These are phyloP conservation scores for Polyommatus icarus DNA, from an alignment of 2,888 invertebrate species.

Conservation along the genomic window DNA sequence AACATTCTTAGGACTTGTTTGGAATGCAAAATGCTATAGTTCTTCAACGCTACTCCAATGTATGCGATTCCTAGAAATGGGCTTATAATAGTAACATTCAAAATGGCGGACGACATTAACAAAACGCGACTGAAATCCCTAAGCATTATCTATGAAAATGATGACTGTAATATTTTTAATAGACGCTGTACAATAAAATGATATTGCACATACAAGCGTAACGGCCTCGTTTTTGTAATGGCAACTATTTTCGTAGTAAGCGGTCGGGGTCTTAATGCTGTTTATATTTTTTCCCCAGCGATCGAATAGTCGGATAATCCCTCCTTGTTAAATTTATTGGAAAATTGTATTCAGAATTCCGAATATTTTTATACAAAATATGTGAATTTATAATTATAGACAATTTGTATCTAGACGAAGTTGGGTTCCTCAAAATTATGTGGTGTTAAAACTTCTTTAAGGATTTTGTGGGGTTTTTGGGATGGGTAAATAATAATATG, in stretches of 20 bases:
- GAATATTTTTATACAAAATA: constrained; percentile 32
- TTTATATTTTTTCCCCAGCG: constrained; percentile 52
- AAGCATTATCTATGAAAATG: constrained; percentile 8
- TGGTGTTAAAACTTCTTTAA: too few species aligned
- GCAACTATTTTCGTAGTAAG: constrained; percentile 32
- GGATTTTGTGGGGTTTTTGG: too few species aligned
- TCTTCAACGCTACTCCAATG: background rate
- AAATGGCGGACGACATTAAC: constrained; percentile 15
- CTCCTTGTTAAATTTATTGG: constrained; percentile 62
- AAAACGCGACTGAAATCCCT: constrained; percentile 11
- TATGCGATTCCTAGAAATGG: background rate
- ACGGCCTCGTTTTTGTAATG: constrained; percentile 27
- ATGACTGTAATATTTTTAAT: constrained; percentile 22
- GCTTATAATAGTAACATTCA: background rate
- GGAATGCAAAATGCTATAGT: background rate
- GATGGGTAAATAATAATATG: too few species aligned
- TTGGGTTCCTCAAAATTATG: background rate
- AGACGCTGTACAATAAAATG: background rate
- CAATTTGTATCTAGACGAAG: background rate
- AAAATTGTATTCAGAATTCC: constrained; percentile 64
- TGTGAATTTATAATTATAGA: constrained; percentile 17
- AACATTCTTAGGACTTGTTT: background rate
- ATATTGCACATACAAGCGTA: constrained; percentile 14
- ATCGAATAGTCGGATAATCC: constrained; percentile 57
- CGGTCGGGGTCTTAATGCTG: constrained; percentile 39